Conservation (phyloP, 2,888 invertebrate species). For the Ischnus inquisitorius region DNA sequence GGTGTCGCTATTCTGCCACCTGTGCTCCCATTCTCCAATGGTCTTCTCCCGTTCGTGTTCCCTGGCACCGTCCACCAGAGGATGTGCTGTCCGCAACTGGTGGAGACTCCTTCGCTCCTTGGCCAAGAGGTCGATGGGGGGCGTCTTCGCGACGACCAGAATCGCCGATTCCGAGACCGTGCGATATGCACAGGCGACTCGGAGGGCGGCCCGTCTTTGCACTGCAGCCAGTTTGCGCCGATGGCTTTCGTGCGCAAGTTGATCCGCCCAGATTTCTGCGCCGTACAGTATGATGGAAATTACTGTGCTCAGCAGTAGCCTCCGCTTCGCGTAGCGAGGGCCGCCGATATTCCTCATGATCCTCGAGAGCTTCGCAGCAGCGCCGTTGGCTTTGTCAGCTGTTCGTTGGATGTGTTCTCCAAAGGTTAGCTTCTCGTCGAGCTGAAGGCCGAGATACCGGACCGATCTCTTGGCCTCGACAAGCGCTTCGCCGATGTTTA, state of each 20-base stretch:
- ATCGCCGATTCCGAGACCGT: constrained; percentile 69
- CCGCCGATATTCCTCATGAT: constrained; percentile 55
- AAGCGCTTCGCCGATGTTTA: constrained; percentile 41
- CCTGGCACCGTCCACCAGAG: not conserved
- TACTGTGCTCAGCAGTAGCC: constrained; percentile 30
- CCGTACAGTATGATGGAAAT: constrained; percentile 52
- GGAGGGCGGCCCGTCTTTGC: constrained; percentile 69
- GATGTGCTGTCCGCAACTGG: not conserved
- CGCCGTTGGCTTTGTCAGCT: constrained; percentile 42
- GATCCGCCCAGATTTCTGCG: constrained; percentile 67
- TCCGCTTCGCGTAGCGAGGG: constrained; percentile 43
- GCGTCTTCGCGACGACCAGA: constrained; percentile 64
- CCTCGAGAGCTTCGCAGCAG: constrained; percentile 35
- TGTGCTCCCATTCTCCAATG: constrained; percentile 33
- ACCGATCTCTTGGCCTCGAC: constrained; percentile 34
- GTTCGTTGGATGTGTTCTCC: constrained; percentile 28
- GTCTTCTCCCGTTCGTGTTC: constrained; percentile 36
- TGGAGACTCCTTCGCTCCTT: constrained; percentile 36
- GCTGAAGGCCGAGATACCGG: constrained; percentile 45
- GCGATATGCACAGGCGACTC: constrained; percentile 68
- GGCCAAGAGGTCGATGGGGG: constrained; percentile 68
- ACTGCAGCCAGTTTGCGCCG: constrained; percentile 65
- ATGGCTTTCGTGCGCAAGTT: constrained; percentile 56
- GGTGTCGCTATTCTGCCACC: constrained; percentile 33
- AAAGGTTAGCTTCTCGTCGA: constrained; percentile 57